phyloP scores from a whole-genome alignment of 53 echinoderm and acorn worm genomes.

The Luidia sarsii region DNA sequence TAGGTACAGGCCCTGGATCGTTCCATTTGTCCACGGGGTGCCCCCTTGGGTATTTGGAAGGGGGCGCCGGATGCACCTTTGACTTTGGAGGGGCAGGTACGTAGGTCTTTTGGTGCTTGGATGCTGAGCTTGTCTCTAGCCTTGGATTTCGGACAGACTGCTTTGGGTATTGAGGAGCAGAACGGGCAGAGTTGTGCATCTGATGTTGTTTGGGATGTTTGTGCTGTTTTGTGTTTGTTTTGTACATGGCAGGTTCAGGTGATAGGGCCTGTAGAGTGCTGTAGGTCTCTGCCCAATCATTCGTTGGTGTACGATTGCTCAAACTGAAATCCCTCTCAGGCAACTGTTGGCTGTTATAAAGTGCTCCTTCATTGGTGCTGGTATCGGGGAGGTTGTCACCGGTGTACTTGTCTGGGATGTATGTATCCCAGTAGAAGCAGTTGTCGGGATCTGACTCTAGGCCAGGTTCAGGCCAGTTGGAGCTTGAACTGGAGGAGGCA shows the following conservation, averaged over 20 bases:
- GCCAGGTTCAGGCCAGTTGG: slow-evolving; percentile 21
- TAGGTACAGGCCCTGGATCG: background rate
- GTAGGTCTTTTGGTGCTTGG: background rate
- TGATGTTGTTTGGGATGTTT: background rate
- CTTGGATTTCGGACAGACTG: background rate
- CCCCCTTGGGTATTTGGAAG: slow-evolving; percentile 40
- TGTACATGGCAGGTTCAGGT: slow-evolving; percentile 19
- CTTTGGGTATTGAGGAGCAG: slow-evolving; percentile 19
- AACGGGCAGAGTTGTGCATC: background rate
- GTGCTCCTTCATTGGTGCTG: background rate
- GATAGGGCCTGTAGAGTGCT: slow-evolving; percentile 50
- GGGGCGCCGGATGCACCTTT: background rate
- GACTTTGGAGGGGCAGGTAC: slow-evolving; percentile 8
- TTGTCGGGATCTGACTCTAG: slow-evolving; percentile 30
- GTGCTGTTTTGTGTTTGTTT: background rate
- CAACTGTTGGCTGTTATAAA: background rate
- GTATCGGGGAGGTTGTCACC: background rate
- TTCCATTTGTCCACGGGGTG: slow-evolving; percentile 36
- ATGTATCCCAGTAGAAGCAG: slow-evolving; percentile 46
- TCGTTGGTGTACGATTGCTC: slow-evolving; percentile 12
- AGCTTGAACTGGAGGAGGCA: background rate
- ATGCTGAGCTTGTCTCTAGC: slow-evolving; percentile 7
- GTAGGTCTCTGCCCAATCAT: slow-evolving; percentile 42
- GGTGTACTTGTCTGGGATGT: slow-evolving; percentile 28
- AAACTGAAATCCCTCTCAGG: background rate